Percentiles rank a stretch among this genome's conserved stretches.
Conservation (phyloP, 2,113 vertebrate genomes). For the Bubo scandiacus region DNA sequence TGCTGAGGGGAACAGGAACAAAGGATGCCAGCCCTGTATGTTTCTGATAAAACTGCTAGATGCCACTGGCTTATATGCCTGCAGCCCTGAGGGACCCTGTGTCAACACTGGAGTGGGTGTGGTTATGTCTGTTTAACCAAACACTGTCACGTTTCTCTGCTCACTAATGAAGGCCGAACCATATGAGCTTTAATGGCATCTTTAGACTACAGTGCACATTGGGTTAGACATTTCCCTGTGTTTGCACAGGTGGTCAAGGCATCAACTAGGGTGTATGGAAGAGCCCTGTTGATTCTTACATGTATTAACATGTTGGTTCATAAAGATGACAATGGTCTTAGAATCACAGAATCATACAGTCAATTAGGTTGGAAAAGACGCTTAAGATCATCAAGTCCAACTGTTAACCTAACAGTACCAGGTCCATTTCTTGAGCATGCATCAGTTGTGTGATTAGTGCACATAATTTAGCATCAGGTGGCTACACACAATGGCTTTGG, state of each 20-base stretch:
- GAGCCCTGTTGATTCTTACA: neutral
- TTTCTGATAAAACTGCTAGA: neutral
- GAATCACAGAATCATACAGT: neutral
- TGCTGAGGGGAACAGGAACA: neutral
- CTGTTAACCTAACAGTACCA: neutral
- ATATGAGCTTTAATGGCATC: neutral
- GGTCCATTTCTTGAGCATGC: neutral
- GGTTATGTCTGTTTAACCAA: neutral
- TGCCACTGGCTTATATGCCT: neutral
- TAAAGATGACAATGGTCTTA: neutral
- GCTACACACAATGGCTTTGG: neutral
- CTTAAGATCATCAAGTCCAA: neutral
- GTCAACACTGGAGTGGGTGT: too few species aligned
- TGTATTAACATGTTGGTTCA: fast-evolving
- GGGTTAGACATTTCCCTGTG: neutral
- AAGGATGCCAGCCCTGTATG: neutral
- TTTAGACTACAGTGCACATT: neutral
- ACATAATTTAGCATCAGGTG: neutral
- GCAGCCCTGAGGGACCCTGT: neutral
- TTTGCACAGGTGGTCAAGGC: neutral
- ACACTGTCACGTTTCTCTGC: neutral
- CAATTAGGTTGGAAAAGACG: neutral
- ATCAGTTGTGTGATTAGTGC: neutral
- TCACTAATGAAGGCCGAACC: neutral
- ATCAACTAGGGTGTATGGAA: neutral